A percentile compares a stretch with the other conserved stretches of the same genome.
These are phyloP conservation scores for Hydrolagus colliei DNA, from an alignment of 2,797 vertebrate genomes.

Conservation along the genomic window DNA sequence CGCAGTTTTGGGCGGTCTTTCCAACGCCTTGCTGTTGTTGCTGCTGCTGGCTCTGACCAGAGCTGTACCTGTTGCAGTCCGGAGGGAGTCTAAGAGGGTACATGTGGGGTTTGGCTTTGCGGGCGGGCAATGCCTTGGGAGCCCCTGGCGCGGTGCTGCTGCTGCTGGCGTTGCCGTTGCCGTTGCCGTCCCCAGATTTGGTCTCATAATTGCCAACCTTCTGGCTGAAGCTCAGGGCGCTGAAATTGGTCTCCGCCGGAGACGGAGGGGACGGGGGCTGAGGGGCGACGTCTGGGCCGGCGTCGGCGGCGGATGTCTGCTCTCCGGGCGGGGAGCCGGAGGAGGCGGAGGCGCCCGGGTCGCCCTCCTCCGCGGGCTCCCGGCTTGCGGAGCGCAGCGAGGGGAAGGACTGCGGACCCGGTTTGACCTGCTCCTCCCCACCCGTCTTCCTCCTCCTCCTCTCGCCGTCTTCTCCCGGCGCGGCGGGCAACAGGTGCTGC, in stretches of 20 bases:
- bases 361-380: background rate
- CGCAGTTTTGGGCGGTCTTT: background rate
- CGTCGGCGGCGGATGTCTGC: too few species aligned
- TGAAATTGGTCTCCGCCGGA: background rate
- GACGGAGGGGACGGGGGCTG: background rate
- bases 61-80: background rate
- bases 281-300: too few species aligned
- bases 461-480: conserved; percentile 30
- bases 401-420: too few species aligned
- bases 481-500: conserved; percentile 39
- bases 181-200: background rate
- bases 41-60: background rate
- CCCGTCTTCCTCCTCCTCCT: background rate
- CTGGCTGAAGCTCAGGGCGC: background rate
- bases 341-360: background rate
- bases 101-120: conserved; percentile 5
- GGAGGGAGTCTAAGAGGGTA: conserved; percentile 10
- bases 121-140: background rate
- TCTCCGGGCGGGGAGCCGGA: background rate
- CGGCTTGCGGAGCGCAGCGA: too few species aligned
- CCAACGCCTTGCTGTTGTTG: background rate
- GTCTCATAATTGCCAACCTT: background rate
- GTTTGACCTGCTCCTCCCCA: too few species aligned
- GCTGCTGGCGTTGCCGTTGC: too few species aligned
- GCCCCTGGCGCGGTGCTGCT: background rate